Base-by-base conservation (phyloP, 2,113 vertebrate genomes). In the Procapra przewalskii region DNA sequence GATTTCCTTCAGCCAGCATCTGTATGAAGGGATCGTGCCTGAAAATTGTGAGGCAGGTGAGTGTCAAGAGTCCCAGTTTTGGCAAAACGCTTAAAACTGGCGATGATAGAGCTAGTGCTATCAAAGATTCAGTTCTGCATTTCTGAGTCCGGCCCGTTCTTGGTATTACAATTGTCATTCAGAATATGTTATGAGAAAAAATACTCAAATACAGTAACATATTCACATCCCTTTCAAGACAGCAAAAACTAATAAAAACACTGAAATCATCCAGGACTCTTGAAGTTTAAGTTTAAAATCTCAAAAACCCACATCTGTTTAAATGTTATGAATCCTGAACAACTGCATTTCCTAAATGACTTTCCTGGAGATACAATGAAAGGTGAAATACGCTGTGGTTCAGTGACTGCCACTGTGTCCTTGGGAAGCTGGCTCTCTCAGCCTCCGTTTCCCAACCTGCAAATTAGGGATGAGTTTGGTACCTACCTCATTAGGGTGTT, bases 31-130 rank as follows among this genome's bases (percentile, higher is more conserved):
- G 36, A 97, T 95, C 0, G 86, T 99, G 64, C 97, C 98, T 36
- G 99, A 99, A 98, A 99, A 99, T 97, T 99, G 99, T 97, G 98
- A 98, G 97, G 97, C 99, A 96, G 99, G 99, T 99, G 91, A 59
- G 99, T 95, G 48, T 95, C 48, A 12, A 45, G 21, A 21, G 7
- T 31, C n/a, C 16, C 16, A 67, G 12, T 60, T 84, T 71, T 17
- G 89, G 14, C 21, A 81, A 95, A 94, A 25, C 25, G 40, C 27
- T 77, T 96, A 64, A 94, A 81, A 77, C 3, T 59, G 7, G 17
- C 7, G 43, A 40, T 64, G 25, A 16, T 17, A n/a, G 3, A 55
- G 27, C 1, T 3, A 96, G 7, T 21, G 21, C 7, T 71, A 8
- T 55, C 86, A 19, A 2, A 21, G 3, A 54, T 57, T 89, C 19